Evolutionary conservation across 2,888 invertebrate genomes (phyloP), one percentile per base, ranked within the genome.

Genomic region (Spisula solida): DNA sequence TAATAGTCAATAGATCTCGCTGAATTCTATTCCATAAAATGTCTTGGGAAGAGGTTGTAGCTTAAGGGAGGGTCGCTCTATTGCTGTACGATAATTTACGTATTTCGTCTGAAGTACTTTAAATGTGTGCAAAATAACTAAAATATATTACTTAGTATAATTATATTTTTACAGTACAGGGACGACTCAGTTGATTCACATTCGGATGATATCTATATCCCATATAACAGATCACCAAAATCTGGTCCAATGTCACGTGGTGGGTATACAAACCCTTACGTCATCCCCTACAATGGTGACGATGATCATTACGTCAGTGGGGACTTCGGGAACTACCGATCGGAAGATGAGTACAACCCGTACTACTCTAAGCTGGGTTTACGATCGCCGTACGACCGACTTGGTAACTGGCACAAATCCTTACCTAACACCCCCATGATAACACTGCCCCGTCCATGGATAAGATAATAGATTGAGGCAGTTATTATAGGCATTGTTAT

Each of bases 181-280:
- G 51, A 48, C 6, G 56, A 12, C 1, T 79, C 79, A 6, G 78
- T 34, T n/a, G 41, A 1, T 55, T 85, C 85, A n/a, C 31, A 34
- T n/a, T 51, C 55, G 4, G 79, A 85, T 14, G 85, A 85, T 18
- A 79, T 85, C 20, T 85, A 85, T 56, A 55, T 85, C 16, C 85
- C 85, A 6, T 85, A 79, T 20, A 12, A 12, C 25, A 55, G 56
- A 31, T 56, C 20, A 41, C 79, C 78, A 31, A 56, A 85, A 79
- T 31, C 55, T 1, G 80, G 80, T 47, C 25, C 16, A 80, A 31
- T 16, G 55, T 83, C 75, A 75, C 20, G 18, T 18, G 78, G 55
- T 29, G 79, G 78, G 6, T 31, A 51, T 25, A 34, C 78, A 48
- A 34, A 25, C 10, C 85, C 78, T 12, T 75, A 75, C 51, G 10